phyloP scores from a whole-genome alignment of 2,113 vertebrate genomes.

The Cariama cristata region DNA sequence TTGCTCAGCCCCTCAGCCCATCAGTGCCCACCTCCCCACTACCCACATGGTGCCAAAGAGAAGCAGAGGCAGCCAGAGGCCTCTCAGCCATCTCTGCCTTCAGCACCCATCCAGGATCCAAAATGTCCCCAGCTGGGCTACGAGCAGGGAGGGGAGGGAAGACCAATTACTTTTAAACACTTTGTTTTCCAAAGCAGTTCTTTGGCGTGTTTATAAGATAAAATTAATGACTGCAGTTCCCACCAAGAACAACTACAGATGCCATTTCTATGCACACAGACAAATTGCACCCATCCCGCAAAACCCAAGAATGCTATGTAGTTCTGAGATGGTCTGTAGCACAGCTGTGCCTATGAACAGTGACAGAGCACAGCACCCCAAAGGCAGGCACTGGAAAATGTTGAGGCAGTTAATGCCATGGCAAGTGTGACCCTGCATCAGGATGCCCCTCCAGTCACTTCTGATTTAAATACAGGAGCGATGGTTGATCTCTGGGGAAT shows the following conservation, averaged over 20 bases:
- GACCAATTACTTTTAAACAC: background rate
- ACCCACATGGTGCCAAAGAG: background rate
- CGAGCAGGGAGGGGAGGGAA: background rate
- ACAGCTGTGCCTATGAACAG: background rate
- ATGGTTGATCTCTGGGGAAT: background rate
- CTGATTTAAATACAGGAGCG: background rate
- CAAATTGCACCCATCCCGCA: background rate
- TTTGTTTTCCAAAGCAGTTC: background rate
- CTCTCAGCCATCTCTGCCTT: rapidly evolving
- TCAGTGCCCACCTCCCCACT: background rate
- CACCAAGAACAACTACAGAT: background rate
- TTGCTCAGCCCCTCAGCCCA: rapidly evolving
- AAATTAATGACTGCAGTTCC: background rate
- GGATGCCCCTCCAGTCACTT: background rate
- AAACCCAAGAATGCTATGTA: background rate
- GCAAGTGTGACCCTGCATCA: background rate
- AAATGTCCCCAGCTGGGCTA: background rate
- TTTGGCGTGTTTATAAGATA: background rate
- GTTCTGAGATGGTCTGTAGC: background rate
- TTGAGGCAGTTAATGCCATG: rapidly evolving
- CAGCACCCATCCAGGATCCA: rapidly evolving
- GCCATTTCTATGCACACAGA: background rate
- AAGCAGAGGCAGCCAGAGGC: background rate
- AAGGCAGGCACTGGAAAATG: background rate
- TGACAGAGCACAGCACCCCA: background rate